phyloP scores from a whole-genome alignment of 2,797 vertebrate genomes.

The Acridotheres tristis region DNA sequence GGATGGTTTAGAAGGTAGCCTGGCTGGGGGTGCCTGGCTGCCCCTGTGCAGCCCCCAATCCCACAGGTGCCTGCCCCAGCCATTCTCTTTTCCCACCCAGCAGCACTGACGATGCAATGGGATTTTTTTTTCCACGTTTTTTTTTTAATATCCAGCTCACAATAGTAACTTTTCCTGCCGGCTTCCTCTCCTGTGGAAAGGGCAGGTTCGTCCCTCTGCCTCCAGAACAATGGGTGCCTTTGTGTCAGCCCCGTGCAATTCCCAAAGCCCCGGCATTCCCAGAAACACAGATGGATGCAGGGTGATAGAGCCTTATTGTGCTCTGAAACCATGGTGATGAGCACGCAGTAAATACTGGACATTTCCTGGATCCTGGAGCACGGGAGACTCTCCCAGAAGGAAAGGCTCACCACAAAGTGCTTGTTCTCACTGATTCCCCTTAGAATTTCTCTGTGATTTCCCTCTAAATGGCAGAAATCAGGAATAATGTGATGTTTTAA shows the following conservation, averaged over 20 bases:
- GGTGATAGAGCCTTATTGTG: slow-evolving; percentile 57
- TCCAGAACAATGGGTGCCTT: slow-evolving; percentile 59
- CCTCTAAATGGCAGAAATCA: background rate
- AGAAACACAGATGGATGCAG: slow-evolving; percentile 47
- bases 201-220: slow-evolving; percentile 35
- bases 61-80: background rate
- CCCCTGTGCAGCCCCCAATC: accelerated
- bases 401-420: background rate
- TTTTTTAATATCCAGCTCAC: background rate
- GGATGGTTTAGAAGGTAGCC: background rate
- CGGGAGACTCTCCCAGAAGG: background rate
- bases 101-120: accelerated
- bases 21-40: background rate
- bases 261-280: slow-evolving; percentile 36
- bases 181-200: slow-evolving; percentile 32
- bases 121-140: background rate
- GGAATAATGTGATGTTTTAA: background rate
- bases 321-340: slow-evolving; percentile 57
- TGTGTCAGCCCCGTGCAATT: slow-evolving; percentile 6
- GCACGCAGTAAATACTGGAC: slow-evolving; percentile 23
- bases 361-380: slow-evolving; percentile 23
- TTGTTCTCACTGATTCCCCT: background rate
- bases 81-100: accelerated
- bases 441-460: background rate
- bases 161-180: slow-evolving; percentile 19